These are phyloP conservation scores for Acipenser ruthenus DNA, from an alignment of 2,797 vertebrate genomes.

Conservation along the genomic window DNA sequence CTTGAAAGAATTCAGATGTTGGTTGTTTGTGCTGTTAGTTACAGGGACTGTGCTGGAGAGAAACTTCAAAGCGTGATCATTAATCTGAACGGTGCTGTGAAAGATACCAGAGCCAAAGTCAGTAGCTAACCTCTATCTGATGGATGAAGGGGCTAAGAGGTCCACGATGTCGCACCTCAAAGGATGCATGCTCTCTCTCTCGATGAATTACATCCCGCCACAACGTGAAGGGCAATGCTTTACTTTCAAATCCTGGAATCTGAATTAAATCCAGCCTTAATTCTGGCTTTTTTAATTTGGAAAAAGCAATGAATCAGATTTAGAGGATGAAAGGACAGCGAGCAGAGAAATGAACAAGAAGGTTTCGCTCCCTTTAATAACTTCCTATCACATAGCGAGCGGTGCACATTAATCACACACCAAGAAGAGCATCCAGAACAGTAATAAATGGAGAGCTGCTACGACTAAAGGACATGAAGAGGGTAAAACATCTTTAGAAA, in stretches of 20 bases:
- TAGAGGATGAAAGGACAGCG: constrained; percentile 21
- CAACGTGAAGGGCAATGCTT: constrained; percentile 18
- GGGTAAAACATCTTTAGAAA: constrained; percentile 35
- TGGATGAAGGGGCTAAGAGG: constrained; percentile 45
- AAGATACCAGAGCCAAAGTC: constrained; percentile 43
- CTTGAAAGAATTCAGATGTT: too few species aligned
- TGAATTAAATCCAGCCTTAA: constrained; percentile 16
- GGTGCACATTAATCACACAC: constrained; percentile 63
- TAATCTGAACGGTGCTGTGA: constrained; percentile 41
- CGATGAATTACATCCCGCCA: constrained; percentile 19
- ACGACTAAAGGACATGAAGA: constrained; percentile 55
- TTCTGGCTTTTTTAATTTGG: constrained; percentile 24
- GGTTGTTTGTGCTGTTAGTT: too few species aligned
- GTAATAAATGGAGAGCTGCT: constrained; percentile 42
- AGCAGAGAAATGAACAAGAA: constrained; percentile 19
- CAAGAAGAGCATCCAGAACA: constrained; percentile 60
- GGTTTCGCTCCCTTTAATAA: constrained; percentile 41
- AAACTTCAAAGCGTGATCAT: constrained; percentile 41
- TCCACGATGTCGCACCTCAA: constrained; percentile 19
- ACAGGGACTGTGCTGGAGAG: too few species aligned
- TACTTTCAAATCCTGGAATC: neutral
- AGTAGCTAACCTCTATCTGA: constrained; percentile 32
- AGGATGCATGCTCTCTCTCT: constrained; percentile 1
- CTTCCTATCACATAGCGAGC: constrained; percentile 53
- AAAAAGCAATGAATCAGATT: constrained; percentile 36